phyloP scores from a whole-genome alignment of 2,888 invertebrate genomes.

The Lithophane semibrunnea region DNA sequence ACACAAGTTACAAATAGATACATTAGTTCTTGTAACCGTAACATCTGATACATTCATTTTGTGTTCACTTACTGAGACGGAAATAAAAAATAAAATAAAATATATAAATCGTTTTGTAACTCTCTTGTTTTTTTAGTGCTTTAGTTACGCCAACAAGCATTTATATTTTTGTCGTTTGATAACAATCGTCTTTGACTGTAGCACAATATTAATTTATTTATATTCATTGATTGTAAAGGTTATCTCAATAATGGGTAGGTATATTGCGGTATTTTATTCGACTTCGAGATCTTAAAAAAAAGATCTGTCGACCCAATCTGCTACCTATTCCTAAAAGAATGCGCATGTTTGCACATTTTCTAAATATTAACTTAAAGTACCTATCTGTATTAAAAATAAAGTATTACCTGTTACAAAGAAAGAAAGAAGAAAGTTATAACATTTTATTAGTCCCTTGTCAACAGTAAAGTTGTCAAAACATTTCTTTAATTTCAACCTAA shows the following conservation, averaged over 20 bases:
- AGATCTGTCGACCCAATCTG: background rate
- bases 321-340: too few species aligned
- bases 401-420: slow-evolving; percentile 5
- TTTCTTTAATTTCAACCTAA: slow-evolving; percentile 1
- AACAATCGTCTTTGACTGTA: background rate
- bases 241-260: background rate
- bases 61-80: slow-evolving; percentile 69
- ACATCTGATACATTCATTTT: slow-evolving; percentile 81
- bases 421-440: slow-evolving; percentile 5
- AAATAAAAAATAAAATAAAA: slow-evolving; percentile 54
- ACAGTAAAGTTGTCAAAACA: slow-evolving; percentile 41
- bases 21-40: slow-evolving; percentile 85
- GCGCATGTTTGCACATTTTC: background rate
- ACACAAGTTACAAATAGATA: slow-evolving; percentile 84
- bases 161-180: background rate
- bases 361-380: background rate
- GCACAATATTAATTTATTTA: background rate
- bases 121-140: slow-evolving; percentile 6
- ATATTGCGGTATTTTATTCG: background rate
- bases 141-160: background rate
- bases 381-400: background rate
- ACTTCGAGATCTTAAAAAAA: background rate
- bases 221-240: background rate
- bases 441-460: slow-evolving; percentile 24
- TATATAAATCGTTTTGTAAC: slow-evolving; percentile 33